Evolutionary conservation across 2,888 invertebrate species (phyloP), one percentile per base, ranked within the genome.

Genomic region (Pammene fasciana): DNA sequence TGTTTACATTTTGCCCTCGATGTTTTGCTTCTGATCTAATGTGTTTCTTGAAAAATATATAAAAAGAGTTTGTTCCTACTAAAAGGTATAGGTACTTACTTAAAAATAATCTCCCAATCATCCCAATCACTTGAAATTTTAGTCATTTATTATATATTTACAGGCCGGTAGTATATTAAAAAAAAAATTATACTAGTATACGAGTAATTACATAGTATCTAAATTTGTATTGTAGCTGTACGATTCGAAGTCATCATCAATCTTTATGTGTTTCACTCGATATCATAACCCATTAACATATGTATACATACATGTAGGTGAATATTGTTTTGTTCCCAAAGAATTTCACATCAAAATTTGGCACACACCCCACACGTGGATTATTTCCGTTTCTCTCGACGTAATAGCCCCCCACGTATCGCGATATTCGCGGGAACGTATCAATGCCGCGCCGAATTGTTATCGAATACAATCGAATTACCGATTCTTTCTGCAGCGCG

Each of bases 391-490:
- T 68, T 48, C 13, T 43, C 45, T 54, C 54, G 18, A 50, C 59
- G 59, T 65, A 65, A 60, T 65, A 65, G 64, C 57, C 48, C 52
- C 50, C 52, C 57, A 54, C 65, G 52, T 65, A 65, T 68, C 59
- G 38, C 68, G 55, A 55, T 70, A 60, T 60, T 70, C 70, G 54
- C 61, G 66, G 56, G 56, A 88, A 87, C 80, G 83, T 78, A 83
- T 83, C 81, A 83, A 86, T 86, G 85, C 84, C 78, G 75, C 76
- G 75, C 82, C 80, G 75, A 82, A 86, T 90, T 90, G 90, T 89
- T 89, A 87, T 86, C 82, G 84, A 88, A 86, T 82, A 88, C 89
- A 92, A 91, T 90, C 86, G 88, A 89, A 90, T 92, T 91, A 90
- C 86, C 80, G 84, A 86, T 85, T 87, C 85, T 83, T 83, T 85